A percentile compares a stretch with the other conserved stretches of the same genome.
Evolutionary conservation across 2,797 vertebrate genomes (phyloP).

Genomic region (Morus bassanus): DNA sequence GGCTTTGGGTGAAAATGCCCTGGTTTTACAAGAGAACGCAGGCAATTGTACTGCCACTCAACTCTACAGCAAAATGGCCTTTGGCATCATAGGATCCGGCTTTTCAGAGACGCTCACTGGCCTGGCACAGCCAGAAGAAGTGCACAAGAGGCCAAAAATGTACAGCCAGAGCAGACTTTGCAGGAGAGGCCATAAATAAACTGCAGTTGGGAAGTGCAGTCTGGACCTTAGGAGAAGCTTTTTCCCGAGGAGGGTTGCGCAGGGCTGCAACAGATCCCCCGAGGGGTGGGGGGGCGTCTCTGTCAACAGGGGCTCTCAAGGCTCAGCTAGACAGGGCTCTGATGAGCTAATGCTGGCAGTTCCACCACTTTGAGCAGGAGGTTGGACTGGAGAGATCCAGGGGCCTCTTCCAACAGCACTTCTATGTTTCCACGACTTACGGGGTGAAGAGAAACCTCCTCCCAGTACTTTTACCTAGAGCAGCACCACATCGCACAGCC

Average conservation of each 20-base stretch:
- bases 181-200: background rate
- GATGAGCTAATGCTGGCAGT: background rate
- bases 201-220: background rate
- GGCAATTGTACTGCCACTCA: too few species aligned
- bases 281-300: background rate
- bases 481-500: background rate
- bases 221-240: background rate
- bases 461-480: background rate
- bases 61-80: background rate
- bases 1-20: too few species aligned
- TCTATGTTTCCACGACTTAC: rapidly evolving
- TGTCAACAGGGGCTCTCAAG: background rate
- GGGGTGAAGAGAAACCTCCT: background rate
- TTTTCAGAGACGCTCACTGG: background rate
- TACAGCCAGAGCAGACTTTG: background rate
- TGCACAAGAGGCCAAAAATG: too few species aligned
- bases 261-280: background rate
- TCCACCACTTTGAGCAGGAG: background rate
- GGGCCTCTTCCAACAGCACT: background rate
- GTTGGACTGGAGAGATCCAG: background rate
- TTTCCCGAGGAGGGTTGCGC: background rate
- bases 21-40: background rate
- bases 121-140: background rate
- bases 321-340: background rate
- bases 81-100: background rate